These are phyloP conservation scores for Octodonta nipae DNA, from an alignment of 2,888 invertebrate species.

Conservation along the genomic window DNA sequence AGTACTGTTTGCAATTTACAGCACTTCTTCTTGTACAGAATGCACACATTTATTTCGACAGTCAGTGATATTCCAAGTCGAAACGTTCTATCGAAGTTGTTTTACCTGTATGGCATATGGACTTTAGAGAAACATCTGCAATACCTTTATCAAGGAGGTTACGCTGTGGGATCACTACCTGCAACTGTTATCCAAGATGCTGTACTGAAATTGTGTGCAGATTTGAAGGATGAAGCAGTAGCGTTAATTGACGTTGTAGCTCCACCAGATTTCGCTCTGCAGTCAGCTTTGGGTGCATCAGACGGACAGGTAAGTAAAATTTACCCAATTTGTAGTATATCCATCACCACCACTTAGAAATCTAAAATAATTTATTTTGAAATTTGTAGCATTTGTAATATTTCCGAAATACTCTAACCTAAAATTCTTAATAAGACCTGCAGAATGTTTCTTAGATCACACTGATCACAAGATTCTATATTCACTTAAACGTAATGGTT, in stretches of 20 bases:
- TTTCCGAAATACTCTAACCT: too few relatives aligned
- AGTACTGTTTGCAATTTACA: conserved; percentile 28
- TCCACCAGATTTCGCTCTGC: conserved; percentile 74
- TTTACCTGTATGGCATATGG: conserved; percentile 53
- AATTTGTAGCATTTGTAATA: too few relatives aligned
- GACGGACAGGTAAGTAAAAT: conserved; percentile 63
- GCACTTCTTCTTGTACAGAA: conserved; percentile 43
- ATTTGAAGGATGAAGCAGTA: conserved; percentile 59
- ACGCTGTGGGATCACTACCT: conserved; percentile 40
- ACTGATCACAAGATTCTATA: too few relatives aligned
- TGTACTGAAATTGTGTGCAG: conserved; percentile 48
- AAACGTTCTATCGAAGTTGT: conserved; percentile 44
- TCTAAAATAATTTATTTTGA: too few relatives aligned
- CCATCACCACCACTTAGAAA: too few relatives aligned
- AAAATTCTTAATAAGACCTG: too few relatives aligned
- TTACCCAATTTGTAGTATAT: too few relatives aligned
- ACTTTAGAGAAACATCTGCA: conserved; percentile 61
- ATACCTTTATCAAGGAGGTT: conserved; percentile 53
- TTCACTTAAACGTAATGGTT: too few relatives aligned
- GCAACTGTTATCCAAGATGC: conserved; percentile 52
- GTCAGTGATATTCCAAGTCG: conserved; percentile 39
- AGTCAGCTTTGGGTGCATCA: conserved; percentile 70
- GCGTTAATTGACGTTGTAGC: conserved; percentile 69
- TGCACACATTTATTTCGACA: conserved; percentile 36
- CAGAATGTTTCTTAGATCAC: too few relatives aligned